A percentile compares a stretch with the other conserved stretches of the same genome.
Evolutionary conservation across 2,797 vertebrate species (phyloP).

Genomic region (Ptychadena robeensis): DNA sequence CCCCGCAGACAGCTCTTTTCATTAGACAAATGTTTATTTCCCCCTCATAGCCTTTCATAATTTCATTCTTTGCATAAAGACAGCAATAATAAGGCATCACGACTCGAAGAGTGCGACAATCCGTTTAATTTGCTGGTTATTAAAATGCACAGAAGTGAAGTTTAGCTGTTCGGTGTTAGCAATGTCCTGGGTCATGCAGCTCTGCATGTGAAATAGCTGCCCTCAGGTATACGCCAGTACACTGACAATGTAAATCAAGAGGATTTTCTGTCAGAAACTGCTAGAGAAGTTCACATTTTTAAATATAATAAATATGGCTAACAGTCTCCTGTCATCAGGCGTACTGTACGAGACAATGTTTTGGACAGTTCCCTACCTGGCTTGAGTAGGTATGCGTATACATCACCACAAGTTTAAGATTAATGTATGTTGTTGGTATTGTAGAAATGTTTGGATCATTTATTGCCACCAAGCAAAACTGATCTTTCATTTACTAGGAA

Average conservation of each 20-base stretch:
- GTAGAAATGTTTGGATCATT: not conserved
- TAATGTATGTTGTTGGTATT: not conserved
- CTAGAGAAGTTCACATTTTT: constrained; percentile 17
- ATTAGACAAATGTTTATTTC: constrained; percentile 67
- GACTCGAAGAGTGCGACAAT: constrained; percentile 57
- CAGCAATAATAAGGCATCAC: constrained; percentile 70
- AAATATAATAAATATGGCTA: constrained; percentile 17
- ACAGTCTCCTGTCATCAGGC: not conserved
- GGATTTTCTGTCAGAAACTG: constrained; percentile 26
- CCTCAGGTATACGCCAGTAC: constrained; percentile 39
- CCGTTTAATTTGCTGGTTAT: constrained; percentile 60
- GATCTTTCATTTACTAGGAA: no score
- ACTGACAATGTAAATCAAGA: constrained; percentile 47
- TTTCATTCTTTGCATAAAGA: constrained; percentile 66
- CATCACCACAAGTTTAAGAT: not conserved
- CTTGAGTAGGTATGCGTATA: no score
- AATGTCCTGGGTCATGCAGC: constrained; percentile 53
- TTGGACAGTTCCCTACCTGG: not conserved
- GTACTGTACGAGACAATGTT: not conserved
- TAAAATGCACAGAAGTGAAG: constrained; percentile 57
- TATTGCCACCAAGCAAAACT: not conserved
- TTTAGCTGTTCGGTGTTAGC: constrained; percentile 52
- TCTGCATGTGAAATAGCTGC: constrained; percentile 50
- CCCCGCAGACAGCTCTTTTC: constrained; percentile 69
- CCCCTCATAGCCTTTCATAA: constrained; percentile 71